These are phyloP conservation scores for Digitonthophagus gazella DNA, from an alignment of 2,888 invertebrate genomes.

Conservation along the genomic window DNA sequence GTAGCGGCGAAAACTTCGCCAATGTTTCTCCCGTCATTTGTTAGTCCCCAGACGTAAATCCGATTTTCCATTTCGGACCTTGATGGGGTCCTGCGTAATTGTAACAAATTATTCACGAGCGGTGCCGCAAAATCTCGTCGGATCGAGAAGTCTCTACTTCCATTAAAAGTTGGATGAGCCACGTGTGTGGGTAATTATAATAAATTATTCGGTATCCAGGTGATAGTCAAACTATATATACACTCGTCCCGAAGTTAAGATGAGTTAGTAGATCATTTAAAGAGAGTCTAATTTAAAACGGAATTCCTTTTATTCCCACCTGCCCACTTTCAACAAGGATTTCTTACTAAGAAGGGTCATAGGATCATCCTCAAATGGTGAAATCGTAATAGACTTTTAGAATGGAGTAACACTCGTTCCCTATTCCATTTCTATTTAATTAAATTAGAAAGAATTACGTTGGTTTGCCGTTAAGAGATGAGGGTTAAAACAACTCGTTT, in stretches of 20 bases:
- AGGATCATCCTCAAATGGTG: not conserved
- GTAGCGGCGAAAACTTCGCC: not conserved
- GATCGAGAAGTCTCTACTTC: conserved; percentile 3
- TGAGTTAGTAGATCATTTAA: not conserved
- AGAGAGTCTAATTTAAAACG: not conserved
- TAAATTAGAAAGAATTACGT: conserved; percentile 9
- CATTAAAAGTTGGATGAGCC: conserved; percentile 16
- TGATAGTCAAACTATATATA: conserved; percentile 1
- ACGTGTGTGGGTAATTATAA: conserved; percentile 15
- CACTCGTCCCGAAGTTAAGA: conserved; percentile 1
- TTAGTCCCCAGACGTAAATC: conserved; percentile 6
- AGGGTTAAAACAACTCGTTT: not conserved
- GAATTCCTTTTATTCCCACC: not conserved
- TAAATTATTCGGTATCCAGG: conserved; percentile 12
- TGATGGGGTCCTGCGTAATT: conserved; percentile 10
- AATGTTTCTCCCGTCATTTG: not conserved
- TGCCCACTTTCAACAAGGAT: not conserved
- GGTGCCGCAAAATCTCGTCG: not conserved
- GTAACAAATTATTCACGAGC: conserved; percentile 11
- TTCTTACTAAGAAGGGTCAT: not conserved
- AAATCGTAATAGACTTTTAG: not conserved
- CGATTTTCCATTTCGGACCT: conserved; percentile 13
- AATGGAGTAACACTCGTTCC: not conserved
- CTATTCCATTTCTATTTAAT: conserved; percentile 11
- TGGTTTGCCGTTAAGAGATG: not conserved